These are phyloP conservation scores for Cyphomyrmex costatus DNA, from an alignment of 1,140 invertebrate species.

Conservation along the genomic window DNA sequence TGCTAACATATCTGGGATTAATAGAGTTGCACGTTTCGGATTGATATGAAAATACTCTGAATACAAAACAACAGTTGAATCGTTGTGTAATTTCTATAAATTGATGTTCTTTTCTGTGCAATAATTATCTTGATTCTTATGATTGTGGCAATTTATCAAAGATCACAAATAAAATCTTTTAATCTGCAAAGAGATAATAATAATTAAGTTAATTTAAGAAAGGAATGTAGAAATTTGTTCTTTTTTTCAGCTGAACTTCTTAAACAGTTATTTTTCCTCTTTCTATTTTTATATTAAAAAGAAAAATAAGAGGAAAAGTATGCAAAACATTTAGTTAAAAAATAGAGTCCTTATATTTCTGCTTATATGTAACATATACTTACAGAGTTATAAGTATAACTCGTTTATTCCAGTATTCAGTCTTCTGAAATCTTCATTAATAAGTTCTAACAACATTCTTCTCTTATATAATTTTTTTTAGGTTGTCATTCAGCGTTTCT, in stretches of 20 bases:
- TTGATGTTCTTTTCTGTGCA: neutral
- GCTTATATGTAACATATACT: constrained; percentile 2
- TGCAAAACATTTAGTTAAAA: too few relatives aligned
- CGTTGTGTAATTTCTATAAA: constrained; percentile 73
- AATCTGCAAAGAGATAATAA: constrained; percentile 64
- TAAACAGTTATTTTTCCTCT: too few relatives aligned
- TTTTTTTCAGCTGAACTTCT: too few relatives aligned
- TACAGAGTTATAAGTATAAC: constrained; percentile 59
- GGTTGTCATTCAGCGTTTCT: constrained; percentile 39
- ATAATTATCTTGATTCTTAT: neutral
- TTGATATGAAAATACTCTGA: constrained; percentile 51
- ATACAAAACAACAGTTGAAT: constrained; percentile 66
- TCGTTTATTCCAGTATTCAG: constrained; percentile 66
- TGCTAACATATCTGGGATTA: constrained; percentile 62
- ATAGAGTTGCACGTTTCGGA: constrained; percentile 19
- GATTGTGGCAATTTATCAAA: constrained; percentile 3
- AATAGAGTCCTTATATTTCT: neutral
- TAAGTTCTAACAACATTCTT: constrained; percentile 36
- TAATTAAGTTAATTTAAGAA: neutral
- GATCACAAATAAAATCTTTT: too few relatives aligned
- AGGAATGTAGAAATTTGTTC: neutral
- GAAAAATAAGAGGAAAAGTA: too few relatives aligned
- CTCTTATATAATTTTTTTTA: constrained; percentile 69
- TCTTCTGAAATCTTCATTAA: constrained; percentile 59
- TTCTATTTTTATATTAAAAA: too few relatives aligned